These are phyloP conservation scores for Notolepis coatsorum DNA, from an alignment of 2,797 vertebrate species.

Conservation along the genomic window DNA sequence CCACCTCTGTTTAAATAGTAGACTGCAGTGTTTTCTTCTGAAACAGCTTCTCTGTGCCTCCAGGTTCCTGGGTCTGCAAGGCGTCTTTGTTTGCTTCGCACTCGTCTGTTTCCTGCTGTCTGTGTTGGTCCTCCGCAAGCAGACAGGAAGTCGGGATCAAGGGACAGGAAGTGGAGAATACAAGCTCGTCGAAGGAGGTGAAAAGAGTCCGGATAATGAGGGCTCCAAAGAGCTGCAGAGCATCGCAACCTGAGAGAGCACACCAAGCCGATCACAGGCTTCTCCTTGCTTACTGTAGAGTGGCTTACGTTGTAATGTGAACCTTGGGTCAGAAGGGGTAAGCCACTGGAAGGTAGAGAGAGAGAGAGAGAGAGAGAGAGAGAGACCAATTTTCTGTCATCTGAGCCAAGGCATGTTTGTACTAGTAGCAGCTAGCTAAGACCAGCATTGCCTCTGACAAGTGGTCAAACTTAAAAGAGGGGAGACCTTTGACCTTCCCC, in stretches of 20 bases:
- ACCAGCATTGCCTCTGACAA: no score
- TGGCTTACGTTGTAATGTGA: no score
- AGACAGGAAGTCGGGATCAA: neutral
- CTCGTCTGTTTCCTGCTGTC: conserved; percentile 77
- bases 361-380: neutral
- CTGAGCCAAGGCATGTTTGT: no score
- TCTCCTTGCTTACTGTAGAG: no score
- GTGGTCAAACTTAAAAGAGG: no score
- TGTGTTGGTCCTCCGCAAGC: conserved; percentile 56
- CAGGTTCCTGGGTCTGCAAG: conserved; percentile 81
- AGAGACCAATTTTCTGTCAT: no score
- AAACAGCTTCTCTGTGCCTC: conserved; percentile 27
- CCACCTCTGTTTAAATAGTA: no score
- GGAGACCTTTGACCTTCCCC: no score
- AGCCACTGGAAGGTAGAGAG: no score
- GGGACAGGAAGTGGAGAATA: conserved; percentile 6
- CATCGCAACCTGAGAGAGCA: conserved; percentile 33
- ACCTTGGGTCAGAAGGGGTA: neutral
- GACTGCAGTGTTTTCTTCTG: no score
- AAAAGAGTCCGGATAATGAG: neutral
- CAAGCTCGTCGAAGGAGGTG: conserved; percentile 13
- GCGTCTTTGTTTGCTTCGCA: conserved; percentile 69
- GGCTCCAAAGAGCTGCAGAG: neutral
- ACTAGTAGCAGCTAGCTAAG: no score
- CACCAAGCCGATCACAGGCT: no score